phyloP scores from a whole-genome alignment of 53 echinoderm and acorn worm genomes.

The Paelopatides confundens region DNA sequence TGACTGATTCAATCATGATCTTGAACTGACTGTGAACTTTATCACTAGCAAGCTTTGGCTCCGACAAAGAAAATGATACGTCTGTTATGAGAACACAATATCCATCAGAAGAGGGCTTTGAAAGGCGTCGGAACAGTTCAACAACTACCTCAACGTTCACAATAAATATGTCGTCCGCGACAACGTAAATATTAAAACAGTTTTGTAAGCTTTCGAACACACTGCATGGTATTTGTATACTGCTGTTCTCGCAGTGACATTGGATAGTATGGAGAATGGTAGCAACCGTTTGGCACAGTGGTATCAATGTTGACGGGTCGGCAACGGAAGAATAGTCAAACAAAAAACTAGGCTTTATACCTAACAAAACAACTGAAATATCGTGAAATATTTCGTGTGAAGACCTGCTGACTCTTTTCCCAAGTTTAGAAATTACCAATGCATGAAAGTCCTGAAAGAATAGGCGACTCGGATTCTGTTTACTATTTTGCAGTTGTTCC shows the following conservation, averaged over 20 bases:
- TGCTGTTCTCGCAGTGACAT: background rate
- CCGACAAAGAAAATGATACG: background rate
- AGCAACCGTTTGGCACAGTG: background rate
- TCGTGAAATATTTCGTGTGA: background rate
- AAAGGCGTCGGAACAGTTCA: background rate
- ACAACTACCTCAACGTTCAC: background rate
- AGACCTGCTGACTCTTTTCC: background rate
- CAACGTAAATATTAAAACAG: background rate
- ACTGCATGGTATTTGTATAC: background rate
- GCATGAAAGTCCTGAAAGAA: background rate
- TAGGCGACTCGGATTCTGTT: background rate
- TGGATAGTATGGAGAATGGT: background rate
- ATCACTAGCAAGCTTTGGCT: background rate
- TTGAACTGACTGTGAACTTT: background rate
- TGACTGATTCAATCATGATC: background rate
- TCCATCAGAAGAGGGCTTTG: background rate
- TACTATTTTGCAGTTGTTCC: background rate
- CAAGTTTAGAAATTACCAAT: background rate
- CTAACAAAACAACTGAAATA: slow-evolving; percentile 14
- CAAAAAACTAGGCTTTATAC: slow-evolving; percentile 22
- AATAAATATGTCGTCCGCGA: slow-evolving; percentile 13
- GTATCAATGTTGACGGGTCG: background rate
- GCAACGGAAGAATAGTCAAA: background rate
- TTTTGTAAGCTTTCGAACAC: background rate
- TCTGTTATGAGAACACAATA: background rate